These are phyloP conservation scores for Harpagoxenus sublaevis DNA, from an alignment of 2,888 invertebrate species.

Conservation along the genomic window DNA sequence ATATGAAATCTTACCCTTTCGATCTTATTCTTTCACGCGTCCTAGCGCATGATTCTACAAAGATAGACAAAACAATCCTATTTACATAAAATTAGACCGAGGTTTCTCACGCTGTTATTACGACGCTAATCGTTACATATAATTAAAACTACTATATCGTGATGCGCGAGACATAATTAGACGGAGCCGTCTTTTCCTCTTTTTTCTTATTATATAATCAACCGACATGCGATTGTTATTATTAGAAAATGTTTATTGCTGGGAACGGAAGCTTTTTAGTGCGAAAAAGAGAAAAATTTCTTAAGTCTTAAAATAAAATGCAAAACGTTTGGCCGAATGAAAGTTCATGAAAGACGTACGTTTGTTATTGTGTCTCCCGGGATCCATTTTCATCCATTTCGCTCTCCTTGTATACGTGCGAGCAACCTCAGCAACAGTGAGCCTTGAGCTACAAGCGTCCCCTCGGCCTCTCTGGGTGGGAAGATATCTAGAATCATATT, in stretches of 20 bases:
- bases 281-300: no score
- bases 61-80: not conserved
- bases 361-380: not conserved
- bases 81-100: conserved; percentile 15
- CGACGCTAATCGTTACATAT: not conserved
- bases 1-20: not conserved
- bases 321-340: not conserved
- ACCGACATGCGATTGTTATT: not conserved
- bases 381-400: not conserved
- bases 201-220: not conserved
- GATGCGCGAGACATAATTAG: not conserved
- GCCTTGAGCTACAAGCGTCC: not conserved
- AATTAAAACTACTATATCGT: not conserved
- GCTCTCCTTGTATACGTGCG: not conserved
- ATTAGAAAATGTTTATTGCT: not conserved
- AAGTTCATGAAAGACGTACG: not conserved
- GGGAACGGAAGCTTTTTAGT: not conserved
- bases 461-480: not conserved
- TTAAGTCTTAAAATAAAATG: not conserved
- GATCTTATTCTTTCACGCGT: not conserved
- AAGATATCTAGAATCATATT: conserved; percentile 58
- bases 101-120: not conserved
- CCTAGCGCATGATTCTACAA: conserved; percentile 14
- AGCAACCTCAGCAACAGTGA: not conserved
- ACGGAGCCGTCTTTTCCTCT: not conserved